A percentile compares a stretch with the other conserved stretches of the same genome.
phyloP scores from a whole-genome alignment of 2,113 vertebrate genomes.

The Oceanodroma tethys region DNA sequence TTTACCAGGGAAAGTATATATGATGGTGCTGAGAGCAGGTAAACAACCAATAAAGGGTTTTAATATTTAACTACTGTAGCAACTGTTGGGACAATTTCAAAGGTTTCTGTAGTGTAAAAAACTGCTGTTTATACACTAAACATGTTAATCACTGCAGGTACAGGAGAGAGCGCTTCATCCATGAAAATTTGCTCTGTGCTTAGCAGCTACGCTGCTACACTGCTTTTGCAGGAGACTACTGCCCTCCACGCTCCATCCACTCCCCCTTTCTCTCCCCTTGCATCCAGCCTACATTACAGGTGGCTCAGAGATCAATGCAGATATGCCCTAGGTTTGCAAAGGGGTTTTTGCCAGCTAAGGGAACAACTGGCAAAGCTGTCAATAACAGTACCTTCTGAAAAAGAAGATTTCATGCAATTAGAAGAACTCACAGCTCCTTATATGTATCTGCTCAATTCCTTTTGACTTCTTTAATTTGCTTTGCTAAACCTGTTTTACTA shows the following conservation, averaged over 20 bases:
- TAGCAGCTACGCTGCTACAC: not conserved
- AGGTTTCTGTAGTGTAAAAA: not conserved
- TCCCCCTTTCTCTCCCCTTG: not conserved
- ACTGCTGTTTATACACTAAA: not conserved
- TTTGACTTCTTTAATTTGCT: not conserved
- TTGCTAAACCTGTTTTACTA: not conserved
- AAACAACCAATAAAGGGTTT: not conserved
- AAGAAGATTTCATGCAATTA: not conserved
- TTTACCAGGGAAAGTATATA: not conserved
- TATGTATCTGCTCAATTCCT: not conserved
- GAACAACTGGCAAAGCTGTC: not conserved
- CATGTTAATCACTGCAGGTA: not conserved
- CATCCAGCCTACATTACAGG: not conserved
- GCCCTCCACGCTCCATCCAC: not conserved
- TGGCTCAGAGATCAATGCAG: not conserved
- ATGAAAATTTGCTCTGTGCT: not conserved
- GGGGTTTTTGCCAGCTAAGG: not conserved
- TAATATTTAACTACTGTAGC: not conserved
- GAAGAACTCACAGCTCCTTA: not conserved
- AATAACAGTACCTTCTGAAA: not conserved
- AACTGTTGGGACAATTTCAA: not conserved
- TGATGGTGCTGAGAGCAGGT: not conserved
- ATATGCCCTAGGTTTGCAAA: not conserved
- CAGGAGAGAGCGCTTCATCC: not conserved
- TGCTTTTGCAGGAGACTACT: not conserved